Evolutionary conservation across 2,113 vertebrate genomes (phyloP).

Genomic region (Rattus rattus): DNA sequence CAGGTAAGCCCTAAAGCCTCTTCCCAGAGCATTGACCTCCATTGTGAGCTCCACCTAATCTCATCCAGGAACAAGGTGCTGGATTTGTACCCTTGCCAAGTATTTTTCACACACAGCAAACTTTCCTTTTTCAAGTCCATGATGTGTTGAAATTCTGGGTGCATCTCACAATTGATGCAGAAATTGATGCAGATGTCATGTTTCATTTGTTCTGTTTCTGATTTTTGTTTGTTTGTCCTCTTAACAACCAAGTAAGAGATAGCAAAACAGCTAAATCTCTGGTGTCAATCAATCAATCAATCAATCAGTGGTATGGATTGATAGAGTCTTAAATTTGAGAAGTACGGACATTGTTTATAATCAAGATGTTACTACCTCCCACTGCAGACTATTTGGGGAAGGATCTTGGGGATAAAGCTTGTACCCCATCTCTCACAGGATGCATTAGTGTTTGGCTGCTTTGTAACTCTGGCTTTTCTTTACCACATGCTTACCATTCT

Average conservation of each 20-base stretch:
- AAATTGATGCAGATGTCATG: neutral
- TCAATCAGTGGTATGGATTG: neutral
- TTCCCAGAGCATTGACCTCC: neutral
- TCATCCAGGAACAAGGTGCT: neutral
- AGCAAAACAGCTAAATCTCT: neutral
- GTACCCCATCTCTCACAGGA: neutral
- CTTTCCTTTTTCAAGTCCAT: neutral
- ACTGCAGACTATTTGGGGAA: neutral
- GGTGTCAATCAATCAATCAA: slow-evolving; percentile 5
- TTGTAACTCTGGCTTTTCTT: neutral
- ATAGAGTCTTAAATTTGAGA: slow-evolving; percentile 44
- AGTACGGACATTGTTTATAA: slow-evolving; percentile 46
- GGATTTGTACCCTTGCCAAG: neutral
- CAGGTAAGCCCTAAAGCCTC: neutral
- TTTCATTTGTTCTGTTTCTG: neutral
- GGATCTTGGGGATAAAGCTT: neutral
- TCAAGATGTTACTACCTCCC: neutral
- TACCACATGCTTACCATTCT: neutral
- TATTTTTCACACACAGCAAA: neutral
- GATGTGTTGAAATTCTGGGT: neutral
- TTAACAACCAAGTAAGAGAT: neutral
- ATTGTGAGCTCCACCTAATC: neutral
- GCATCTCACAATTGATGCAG: neutral
- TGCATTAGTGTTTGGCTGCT: neutral
- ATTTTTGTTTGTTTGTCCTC: neutral